Evolutionary conservation across 1,140 invertebrate genomes (phyloP).

Genomic region (Drusus annulatus): DNA sequence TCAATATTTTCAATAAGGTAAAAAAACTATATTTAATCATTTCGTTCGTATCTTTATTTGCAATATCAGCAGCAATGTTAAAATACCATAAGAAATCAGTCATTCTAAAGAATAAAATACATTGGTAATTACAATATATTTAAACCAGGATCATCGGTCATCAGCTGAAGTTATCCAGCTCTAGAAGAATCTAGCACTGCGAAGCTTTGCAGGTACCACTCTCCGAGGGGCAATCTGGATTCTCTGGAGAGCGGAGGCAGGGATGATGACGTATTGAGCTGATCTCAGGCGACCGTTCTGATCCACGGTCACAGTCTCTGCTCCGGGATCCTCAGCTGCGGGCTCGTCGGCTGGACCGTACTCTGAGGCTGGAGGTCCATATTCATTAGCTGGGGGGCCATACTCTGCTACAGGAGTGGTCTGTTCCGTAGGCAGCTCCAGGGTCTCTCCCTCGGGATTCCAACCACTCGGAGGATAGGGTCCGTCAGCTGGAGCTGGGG

Average conservation of each 20-base stretch:
- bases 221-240: neutral
- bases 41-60: too few relatives aligned
- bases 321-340: conserved; percentile 51
- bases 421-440: conserved; percentile 65
- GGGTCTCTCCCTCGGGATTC: conserved; percentile 63
- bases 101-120: too few relatives aligned
- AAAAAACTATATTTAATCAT: too few relatives aligned
- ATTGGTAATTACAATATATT: too few relatives aligned
- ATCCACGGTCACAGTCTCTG: neutral
- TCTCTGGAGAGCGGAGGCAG: neutral
- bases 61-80: too few relatives aligned
- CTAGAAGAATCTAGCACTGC: neutral
- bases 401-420: conserved; percentile 61
- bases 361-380: conserved; percentile 64
- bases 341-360: conserved; percentile 64
- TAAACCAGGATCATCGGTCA: too few relatives aligned
- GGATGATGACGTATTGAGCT: neutral
- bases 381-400: conserved; percentile 51
- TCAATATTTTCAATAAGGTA: too few relatives aligned
- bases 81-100: too few relatives aligned
- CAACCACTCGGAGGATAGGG: conserved; percentile 63
- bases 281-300: conserved; percentile 36
- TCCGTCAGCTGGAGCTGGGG: neutral
- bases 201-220: neutral
- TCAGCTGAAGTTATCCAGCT: too few relatives aligned